A percentile compares a stretch with the other conserved stretches of the same genome.
Evolutionary conservation across 1,140 invertebrate species (phyloP).

Genomic region (Epicauta chinensis): DNA sequence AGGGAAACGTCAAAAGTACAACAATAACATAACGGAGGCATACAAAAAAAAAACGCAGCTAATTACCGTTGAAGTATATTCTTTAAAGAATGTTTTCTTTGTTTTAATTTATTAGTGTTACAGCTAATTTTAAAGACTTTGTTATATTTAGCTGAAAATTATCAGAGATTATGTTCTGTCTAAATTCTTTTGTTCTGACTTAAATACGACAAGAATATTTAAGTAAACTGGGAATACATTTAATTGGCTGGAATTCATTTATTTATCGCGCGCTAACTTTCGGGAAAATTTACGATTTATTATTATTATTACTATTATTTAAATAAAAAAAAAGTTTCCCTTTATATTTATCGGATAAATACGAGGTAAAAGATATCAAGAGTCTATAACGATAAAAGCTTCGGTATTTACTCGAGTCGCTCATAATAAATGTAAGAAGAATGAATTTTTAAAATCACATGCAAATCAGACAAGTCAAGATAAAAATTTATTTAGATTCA

Average conservation of each 20-base stretch:
- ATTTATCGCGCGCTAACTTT: no score
- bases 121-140: constrained; percentile 5
- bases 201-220: constrained; percentile 1
- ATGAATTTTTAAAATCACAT: constrained; percentile 3
- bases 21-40: no score
- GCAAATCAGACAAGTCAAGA: constrained; percentile 19
- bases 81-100: constrained; percentile 5
- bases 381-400: no score
- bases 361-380: no score
- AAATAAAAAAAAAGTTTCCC: no score
- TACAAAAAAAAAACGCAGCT: constrained; percentile 3
- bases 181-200: constrained; percentile 4
- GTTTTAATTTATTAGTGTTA: constrained; percentile 10
- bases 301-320: not conserved
- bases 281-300: no score
- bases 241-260: no score
- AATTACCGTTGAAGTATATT: constrained; percentile 5
- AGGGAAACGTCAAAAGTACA: no score
- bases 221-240: no score
- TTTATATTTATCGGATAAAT: no score
- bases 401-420: not conserved
- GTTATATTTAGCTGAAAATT: constrained; percentile 1
- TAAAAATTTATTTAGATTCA: constrained; percentile 26
- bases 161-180: not conserved
- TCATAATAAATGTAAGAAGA: constrained; percentile 2